These are phyloP conservation scores for Bungarus multicinctus DNA, from an alignment of 2,113 vertebrate genomes.

Conservation along the genomic window DNA sequence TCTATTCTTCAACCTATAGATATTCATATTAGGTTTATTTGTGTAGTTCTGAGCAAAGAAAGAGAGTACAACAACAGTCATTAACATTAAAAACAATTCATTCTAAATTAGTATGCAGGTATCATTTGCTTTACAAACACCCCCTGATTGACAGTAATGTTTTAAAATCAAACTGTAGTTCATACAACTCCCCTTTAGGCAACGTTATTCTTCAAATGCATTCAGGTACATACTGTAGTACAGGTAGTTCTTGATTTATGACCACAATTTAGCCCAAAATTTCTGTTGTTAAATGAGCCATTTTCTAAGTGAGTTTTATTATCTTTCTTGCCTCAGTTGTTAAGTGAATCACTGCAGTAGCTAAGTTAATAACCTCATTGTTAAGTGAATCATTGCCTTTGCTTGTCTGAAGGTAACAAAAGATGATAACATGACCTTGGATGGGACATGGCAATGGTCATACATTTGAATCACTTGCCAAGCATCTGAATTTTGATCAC, in stretches of 20 bases:
- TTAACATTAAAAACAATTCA: slow-evolving; percentile 10
- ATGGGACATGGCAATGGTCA: too few relatives aligned
- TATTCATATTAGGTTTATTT: background rate
- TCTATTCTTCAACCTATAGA: background rate
- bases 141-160: background rate
- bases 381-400: too few relatives aligned
- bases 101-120: background rate
- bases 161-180: background rate
- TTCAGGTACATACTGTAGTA: background rate
- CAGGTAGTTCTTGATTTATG: background rate
- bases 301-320: too few relatives aligned
- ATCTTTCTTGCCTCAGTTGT: too few relatives aligned
- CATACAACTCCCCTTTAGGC: background rate
- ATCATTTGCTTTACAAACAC: background rate
- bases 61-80: background rate
- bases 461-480: too few relatives aligned
- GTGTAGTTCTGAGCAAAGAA: background rate
- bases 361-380: too few relatives aligned
- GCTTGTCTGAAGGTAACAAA: too few relatives aligned
- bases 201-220: background rate
- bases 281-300: too few relatives aligned
- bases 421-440: too few relatives aligned
- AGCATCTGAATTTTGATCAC: too few relatives aligned
- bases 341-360: too few relatives aligned
- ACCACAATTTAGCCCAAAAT: too few relatives aligned